Base-by-base conservation (phyloP, 2,888 invertebrate species). In the Anthophora plumipes region DNA sequence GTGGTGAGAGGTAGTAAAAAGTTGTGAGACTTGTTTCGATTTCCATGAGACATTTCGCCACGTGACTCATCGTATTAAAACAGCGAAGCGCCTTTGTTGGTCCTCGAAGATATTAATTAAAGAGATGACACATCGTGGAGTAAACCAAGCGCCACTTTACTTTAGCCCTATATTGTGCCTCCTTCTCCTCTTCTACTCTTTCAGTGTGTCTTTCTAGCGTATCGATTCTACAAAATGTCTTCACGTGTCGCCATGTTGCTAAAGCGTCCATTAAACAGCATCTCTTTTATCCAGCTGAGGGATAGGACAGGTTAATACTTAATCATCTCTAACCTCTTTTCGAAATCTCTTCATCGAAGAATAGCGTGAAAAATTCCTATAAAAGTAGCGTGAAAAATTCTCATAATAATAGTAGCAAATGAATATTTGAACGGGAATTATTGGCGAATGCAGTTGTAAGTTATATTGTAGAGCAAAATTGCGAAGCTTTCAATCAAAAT, bases 21-120 rank as follows among this genome's bases (percentile, higher is more conserved):
- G 37, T 57, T 59, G 9, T 17, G 20, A 59, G 31, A 17, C 12
- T 59, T 8, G 43, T 66, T 55, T 66, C 9, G 17, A 43, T 9
- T 11, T 25, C 20, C 41, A 48, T 11, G 12, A 50, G 57, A 37
- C 14, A 20, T 22, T 50, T 67, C 46, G 31, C 57, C 70, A 74
- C 60, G 67, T 84, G 80, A 70, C 46, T 82, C 80, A 75, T 80
- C 60, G 60, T 63, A 77, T 78, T 82, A 73, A 80, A 69, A 67
- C 41, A 66, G 20, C 41, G 70, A 69, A 82, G 52, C 85, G 66
- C 86, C 86, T 87, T 87, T 86, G 85, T 86, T 86, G 73, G 74
- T 22, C 64, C 60, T 64, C 50, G 17, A 48, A 54, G 50, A 67
- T 67, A 85, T 81, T 86, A 83, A 87, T 85, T 87, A 77, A 61